phyloP scores from a whole-genome alignment of 2,113 vertebrate species.

The Sterrhoptilus dennistouni region DNA sequence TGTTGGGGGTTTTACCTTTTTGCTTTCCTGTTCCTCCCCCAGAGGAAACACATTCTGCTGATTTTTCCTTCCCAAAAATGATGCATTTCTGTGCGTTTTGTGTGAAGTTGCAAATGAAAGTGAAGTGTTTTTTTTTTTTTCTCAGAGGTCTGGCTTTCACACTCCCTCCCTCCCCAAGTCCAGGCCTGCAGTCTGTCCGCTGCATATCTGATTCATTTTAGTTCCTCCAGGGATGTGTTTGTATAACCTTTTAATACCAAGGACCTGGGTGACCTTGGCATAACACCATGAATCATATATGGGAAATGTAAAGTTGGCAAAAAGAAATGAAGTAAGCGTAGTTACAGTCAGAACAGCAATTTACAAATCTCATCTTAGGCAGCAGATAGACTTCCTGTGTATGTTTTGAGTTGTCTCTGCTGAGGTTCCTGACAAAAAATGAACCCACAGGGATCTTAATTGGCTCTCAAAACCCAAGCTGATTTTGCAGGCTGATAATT shows the following conservation, averaged over 20 bases:
- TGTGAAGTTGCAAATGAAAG: neutral
- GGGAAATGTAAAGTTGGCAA: constrained; percentile 53
- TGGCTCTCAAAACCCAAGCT: neutral
- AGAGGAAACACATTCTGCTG: neutral
- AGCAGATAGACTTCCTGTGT: constrained; percentile 48
- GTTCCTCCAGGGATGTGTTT: constrained; percentile 46
- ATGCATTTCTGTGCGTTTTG: neutral
- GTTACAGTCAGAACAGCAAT: constrained; percentile 37
- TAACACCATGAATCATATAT: constrained; percentile 49
- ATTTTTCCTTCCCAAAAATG: neutral
- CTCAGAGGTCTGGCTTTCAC: neutral
- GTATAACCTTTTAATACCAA: constrained; percentile 55
- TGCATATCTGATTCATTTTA: neutral
- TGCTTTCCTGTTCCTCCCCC: neutral
- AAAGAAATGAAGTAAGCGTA: neutral
- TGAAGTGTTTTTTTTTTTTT: neutral
- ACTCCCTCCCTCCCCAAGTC: neutral
- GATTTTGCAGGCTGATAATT: constrained; percentile 54
- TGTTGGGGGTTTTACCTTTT: neutral
- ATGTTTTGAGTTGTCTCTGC: constrained; percentile 33
- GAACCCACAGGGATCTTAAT: neutral
- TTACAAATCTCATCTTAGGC: constrained; percentile 30
- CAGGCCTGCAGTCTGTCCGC: constrained; percentile 22
- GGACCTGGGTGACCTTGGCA: constrained; percentile 36
- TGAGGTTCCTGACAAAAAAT: constrained; percentile 37